Conservation (phyloP, 2,888 invertebrate genomes). For the Cheilosia scutellata region DNA sequence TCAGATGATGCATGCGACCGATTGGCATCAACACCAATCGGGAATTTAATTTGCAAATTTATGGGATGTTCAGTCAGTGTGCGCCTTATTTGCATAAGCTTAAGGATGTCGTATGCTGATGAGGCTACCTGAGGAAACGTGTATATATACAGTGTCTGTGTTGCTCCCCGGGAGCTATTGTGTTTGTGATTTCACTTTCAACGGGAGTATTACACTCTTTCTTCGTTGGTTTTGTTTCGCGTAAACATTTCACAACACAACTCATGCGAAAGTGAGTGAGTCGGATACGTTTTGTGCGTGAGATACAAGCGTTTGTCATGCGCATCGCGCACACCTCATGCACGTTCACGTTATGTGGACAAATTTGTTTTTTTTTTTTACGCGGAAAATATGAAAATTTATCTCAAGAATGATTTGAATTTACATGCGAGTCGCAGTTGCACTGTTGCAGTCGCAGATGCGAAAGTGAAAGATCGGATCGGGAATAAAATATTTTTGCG, state of each 20-base stretch:
- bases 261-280: constrained; percentile 48
- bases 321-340: constrained; percentile 15
- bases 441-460: constrained; percentile 17
- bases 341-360: constrained; percentile 42
- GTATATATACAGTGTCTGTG: not conserved
- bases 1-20: constrained; percentile 30
- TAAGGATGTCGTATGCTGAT: constrained; percentile 43
- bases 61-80: constrained; percentile 18
- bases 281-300: constrained; percentile 59
- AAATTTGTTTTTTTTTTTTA: constrained; percentile 32
- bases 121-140: constrained; percentile 39
- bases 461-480: constrained; percentile 64
- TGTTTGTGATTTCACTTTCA: constrained; percentile 64
- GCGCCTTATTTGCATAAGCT: constrained; percentile 64
- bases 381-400: constrained; percentile 64
- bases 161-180: constrained; percentile 1
- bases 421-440: constrained; percentile 34
- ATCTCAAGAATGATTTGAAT: constrained; percentile 58
- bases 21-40: constrained; percentile 50
- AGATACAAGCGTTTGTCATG: constrained; percentile 71
- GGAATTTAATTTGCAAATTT: constrained; percentile 51
- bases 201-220: constrained; percentile 38
- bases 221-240: constrained; percentile 20
- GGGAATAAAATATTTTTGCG: constrained; percentile 21
- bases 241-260: constrained; percentile 60